These are phyloP conservation scores for Rhingia rostrata DNA, from an alignment of 2,888 invertebrate genomes.

Conservation along the genomic window DNA sequence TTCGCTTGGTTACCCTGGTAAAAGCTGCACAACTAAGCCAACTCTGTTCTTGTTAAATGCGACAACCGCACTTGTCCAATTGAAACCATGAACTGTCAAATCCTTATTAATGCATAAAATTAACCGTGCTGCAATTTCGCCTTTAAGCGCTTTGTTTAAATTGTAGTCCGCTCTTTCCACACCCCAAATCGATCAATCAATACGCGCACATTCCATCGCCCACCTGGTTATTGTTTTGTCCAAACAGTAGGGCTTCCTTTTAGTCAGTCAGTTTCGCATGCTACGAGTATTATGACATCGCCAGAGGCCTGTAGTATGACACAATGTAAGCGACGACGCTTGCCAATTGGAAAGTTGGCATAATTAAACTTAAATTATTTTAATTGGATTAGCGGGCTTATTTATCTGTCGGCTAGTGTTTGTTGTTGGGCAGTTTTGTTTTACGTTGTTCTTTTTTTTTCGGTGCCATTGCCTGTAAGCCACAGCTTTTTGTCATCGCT, in stretches of 20 bases:
- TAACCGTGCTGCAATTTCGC: constrained; percentile 11
- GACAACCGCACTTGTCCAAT: constrained; percentile 23
- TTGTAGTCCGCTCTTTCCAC: not conserved
- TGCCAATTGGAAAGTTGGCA: constrained; percentile 59
- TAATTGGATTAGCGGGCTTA: constrained; percentile 66
- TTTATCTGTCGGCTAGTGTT: constrained; percentile 49
- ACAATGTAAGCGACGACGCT: constrained; percentile 44
- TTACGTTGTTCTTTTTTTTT: constrained; percentile 22
- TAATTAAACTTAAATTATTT: constrained; percentile 72
- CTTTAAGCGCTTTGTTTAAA: not conserved
- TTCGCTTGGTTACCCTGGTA: constrained; percentile 38
- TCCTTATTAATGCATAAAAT: constrained; percentile 40
- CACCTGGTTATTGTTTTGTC: constrained; percentile 35
- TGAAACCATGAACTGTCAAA: constrained; percentile 44
- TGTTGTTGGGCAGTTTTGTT: not conserved
- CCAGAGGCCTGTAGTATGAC: constrained; percentile 30
- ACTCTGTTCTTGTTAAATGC: no score
- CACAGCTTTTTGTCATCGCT: constrained; percentile 54
- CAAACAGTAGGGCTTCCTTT: constrained; percentile 50
- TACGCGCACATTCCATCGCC: constrained; percentile 20
- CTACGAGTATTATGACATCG: constrained; percentile 46
- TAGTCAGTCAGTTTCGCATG: not conserved
- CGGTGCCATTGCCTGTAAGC: constrained; percentile 28
- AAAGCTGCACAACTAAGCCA: not conserved
- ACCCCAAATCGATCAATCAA: constrained; percentile 31